Evolutionary conservation across 2,888 invertebrate species (phyloP), one percentile per base, ranked within the genome.

Genomic region (Theodoxus fluviatilis): DNA sequence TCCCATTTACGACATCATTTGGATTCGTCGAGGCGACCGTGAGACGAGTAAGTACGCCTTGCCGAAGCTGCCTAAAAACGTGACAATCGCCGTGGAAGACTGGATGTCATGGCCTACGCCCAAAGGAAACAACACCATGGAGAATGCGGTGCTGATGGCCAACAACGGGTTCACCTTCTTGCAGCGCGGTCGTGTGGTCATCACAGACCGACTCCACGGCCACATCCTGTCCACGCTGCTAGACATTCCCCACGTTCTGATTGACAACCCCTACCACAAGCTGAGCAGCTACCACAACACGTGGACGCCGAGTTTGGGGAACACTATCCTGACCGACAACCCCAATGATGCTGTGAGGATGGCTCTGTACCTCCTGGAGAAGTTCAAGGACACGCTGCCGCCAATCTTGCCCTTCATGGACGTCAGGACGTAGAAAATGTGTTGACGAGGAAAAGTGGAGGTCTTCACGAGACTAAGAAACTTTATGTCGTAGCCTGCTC

Each of bases 191-290:
- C 69, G 77, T 7, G 75, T 77, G 31, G 71, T 74, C 22, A 69
- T 75, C 43, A 77, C 77, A 7, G 76, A 76, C 61, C 67, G 75
- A 2, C 68, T 76, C 1, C 76, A 76, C 64, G 76, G 76, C 0
- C 77, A 77, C 55, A 74, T 77, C 28, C 43, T 77, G 38, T 68
- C 71, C 59, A 72, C 71, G 1, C 49, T 76, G 38, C 33, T 73
- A 35, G 67, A 73, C 47, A 75, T 78, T 18, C 76, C 78, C 1
- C 78, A 76, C 67, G 76, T 78, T 4, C 31, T 76, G 4, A 66
- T 78, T 25, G 75, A 75, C 68, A 74, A 74, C 67, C 69, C 68
- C 31, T 68, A 63, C 15, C 38, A 71, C 6, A 75, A 76, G 40
- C 52, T 76, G 40, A 63, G 70, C 37, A 63, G 59, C 57, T 74